Conservation (phyloP, 2,888 invertebrate genomes). For the Limnephilus rhombicus region DNA sequence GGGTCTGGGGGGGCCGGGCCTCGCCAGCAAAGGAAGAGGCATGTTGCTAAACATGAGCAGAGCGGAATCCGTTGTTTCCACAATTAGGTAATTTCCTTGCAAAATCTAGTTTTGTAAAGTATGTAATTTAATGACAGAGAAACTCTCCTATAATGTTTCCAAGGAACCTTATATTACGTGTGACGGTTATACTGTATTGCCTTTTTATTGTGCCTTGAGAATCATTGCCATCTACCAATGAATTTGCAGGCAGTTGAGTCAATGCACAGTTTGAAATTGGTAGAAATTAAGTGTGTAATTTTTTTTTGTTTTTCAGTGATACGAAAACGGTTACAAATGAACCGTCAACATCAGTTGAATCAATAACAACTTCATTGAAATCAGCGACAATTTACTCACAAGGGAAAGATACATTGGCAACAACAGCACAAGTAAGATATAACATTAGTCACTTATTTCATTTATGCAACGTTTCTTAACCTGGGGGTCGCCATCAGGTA, state of each 20-base stretch:
- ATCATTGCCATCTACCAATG: neutral
- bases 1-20: neutral
- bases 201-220: no score
- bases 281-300: neutral
- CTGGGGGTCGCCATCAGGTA: no score
- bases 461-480: neutral
- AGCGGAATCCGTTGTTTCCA: neutral
- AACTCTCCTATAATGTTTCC: neutral
- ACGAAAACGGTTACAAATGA: neutral
- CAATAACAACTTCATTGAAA: slow-evolving; percentile 30
- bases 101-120: neutral
- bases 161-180: no score
- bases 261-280: neutral
- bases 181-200: no score
- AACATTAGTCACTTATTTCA: neutral
- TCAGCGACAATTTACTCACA: slow-evolving; percentile 14
- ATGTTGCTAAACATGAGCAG: slow-evolving; percentile 1
- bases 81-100: neutral
- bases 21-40: neutral
- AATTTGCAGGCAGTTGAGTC: neutral
- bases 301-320: slow-evolving; percentile 12
- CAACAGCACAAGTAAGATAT: neutral
- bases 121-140: neutral
- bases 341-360: slow-evolving; percentile 28
- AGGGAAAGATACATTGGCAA: neutral